These are phyloP conservation scores for Fukomys damarensis DNA, from an alignment of 2,113 vertebrate genomes.

Conservation along the genomic window DNA sequence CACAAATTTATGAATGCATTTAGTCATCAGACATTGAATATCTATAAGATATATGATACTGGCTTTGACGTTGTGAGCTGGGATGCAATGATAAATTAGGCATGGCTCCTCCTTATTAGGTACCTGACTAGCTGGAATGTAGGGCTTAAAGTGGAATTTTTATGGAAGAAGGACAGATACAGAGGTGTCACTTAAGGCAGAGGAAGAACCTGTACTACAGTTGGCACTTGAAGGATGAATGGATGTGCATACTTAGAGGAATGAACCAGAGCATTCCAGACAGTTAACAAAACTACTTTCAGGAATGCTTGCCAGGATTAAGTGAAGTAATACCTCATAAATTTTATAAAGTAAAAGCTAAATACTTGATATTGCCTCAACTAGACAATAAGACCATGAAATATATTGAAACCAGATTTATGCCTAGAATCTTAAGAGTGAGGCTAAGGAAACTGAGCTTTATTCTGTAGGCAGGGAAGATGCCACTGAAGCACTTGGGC, in stretches of 20 bases:
- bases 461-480: neutral
- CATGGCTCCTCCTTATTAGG: neutral
- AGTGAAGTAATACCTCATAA: neutral
- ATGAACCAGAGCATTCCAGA: neutral
- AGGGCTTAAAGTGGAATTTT: neutral
- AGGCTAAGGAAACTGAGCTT: neutral
- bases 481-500: neutral
- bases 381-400: neutral
- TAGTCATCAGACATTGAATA: neutral
- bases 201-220: neutral
- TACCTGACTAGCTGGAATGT: neutral
- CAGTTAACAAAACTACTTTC: constrained; percentile 29
- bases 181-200: neutral
- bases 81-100: neutral
- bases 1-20: neutral
- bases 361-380: neutral
- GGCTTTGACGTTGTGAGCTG: neutral
- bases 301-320: neutral
- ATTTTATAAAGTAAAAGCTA: neutral
- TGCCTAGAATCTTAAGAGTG: neutral
- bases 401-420: neutral
- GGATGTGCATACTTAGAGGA: neutral
- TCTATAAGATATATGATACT: neutral
- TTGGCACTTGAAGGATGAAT: neutral
- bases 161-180: neutral